A percentile compares a stretch with the other conserved stretches of the same genome.
Conservation (phyloP, 2,113 vertebrate species). For the Sisor rabdophorus region DNA sequence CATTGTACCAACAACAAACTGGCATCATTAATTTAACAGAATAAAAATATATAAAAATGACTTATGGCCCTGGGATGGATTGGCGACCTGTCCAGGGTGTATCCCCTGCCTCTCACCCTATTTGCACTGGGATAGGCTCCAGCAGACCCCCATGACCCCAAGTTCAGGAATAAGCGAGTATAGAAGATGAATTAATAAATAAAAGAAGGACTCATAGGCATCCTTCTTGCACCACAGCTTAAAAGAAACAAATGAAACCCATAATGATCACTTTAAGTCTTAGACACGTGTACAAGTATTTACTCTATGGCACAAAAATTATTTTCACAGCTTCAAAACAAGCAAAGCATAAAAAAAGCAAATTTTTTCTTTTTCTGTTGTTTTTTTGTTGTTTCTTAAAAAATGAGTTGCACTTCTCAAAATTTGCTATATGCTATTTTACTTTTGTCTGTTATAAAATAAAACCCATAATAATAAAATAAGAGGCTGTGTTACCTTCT, state of each 20-base stretch:
- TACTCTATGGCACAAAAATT: not conserved
- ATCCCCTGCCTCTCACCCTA: too few species aligned
- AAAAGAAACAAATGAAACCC: constrained; percentile 11
- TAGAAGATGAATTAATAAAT: too few species aligned
- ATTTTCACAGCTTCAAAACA: not conserved
- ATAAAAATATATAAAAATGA: constrained; percentile 9
- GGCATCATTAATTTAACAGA: not conserved
- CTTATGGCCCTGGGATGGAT: too few species aligned
- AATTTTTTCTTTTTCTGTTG: not conserved
- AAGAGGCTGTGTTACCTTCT: not conserved
- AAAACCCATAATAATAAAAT: not conserved
- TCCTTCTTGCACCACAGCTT: not conserved
- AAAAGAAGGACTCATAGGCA: not conserved
- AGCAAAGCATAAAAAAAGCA: too few species aligned
- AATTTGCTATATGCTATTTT: too few species aligned
- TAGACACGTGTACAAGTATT: not conserved
- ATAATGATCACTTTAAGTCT: not conserved
- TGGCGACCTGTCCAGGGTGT: too few species aligned
- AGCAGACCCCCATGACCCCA: too few species aligned
- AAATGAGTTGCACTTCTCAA: not conserved
- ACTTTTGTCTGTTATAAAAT: not conserved
- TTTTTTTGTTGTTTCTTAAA: not conserved
- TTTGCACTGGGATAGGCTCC: too few species aligned
- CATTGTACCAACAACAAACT: not conserved
- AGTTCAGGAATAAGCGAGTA: too few species aligned